phyloP scores from a whole-genome alignment of 2,113 vertebrate species.

The Psephotus haematonotus region DNA sequence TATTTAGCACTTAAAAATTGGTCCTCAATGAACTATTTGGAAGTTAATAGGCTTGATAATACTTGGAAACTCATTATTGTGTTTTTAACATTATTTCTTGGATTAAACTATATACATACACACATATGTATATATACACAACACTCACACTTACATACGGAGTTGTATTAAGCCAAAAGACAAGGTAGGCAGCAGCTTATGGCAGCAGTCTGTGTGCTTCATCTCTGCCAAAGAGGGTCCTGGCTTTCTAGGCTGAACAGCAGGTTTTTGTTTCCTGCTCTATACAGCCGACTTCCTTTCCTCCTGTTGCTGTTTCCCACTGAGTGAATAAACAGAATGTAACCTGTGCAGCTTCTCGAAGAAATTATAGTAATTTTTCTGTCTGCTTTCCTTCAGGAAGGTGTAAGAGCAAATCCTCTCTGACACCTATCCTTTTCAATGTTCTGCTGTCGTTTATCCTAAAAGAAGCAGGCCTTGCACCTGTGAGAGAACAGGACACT shows the following conservation, averaged over 20 bases:
- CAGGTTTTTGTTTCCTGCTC: slow-evolving; percentile 50
- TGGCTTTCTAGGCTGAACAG: slow-evolving; percentile 25
- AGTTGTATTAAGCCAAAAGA: slow-evolving; percentile 47
- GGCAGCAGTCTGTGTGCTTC: slow-evolving; percentile 30
- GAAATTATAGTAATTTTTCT: not conserved
- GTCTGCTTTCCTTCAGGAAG: not conserved
- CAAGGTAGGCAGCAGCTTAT: slow-evolving; percentile 57
- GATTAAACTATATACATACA: slow-evolving; percentile 53
- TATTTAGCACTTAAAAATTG: slow-evolving; percentile 76
- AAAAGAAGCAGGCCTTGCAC: not conserved
- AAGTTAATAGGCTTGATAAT: slow-evolving; percentile 75
- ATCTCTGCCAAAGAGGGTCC: slow-evolving; percentile 12
- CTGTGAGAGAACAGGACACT: not conserved
- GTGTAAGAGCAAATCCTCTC: not conserved
- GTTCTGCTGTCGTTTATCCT: not conserved
- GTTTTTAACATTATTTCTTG: slow-evolving; percentile 75
- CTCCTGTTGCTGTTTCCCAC: not conserved
- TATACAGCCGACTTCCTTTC: not conserved
- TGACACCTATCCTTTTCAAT: not conserved
- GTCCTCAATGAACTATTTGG: slow-evolving; percentile 77
- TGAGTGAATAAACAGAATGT: not conserved
- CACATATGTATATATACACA: slow-evolving; percentile 52
- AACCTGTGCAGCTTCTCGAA: not conserved
- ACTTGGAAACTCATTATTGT: slow-evolving; percentile 69
- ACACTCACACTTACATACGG: slow-evolving; percentile 41